Conservation (phyloP, 2,113 vertebrate genomes). For the Phalacrocorax brasilianus region DNA sequence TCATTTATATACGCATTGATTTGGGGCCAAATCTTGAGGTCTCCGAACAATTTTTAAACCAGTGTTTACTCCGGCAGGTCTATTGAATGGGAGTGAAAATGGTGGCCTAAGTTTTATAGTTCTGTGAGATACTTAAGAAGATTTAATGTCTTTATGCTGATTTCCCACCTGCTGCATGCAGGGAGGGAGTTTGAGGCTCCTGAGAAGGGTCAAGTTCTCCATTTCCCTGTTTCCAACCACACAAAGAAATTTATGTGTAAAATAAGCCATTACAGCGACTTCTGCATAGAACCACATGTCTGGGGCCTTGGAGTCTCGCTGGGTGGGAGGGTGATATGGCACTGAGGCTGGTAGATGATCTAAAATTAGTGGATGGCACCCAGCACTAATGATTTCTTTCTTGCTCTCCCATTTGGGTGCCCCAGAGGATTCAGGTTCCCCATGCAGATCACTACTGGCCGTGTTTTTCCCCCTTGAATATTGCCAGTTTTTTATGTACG, state of each 20-base stretch:
- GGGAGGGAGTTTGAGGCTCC: neutral
- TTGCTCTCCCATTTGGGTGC: neutral
- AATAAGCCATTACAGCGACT: neutral
- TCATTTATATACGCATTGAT: neutral
- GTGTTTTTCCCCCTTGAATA: neutral
- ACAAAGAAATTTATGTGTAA: neutral
- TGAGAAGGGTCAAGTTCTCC: neutral
- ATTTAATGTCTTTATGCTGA: neutral
- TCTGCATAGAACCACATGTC: neutral
- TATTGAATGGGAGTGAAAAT: neutral
- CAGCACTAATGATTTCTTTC: neutral
- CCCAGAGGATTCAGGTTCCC: neutral
- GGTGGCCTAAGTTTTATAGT: neutral
- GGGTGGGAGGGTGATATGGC: neutral
- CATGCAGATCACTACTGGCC: neutral
- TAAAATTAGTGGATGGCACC: neutral
- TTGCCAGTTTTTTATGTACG: rapidly evolving
- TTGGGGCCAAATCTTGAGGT: constrained; percentile 25
- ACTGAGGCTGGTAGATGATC: neutral
- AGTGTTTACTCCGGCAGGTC: neutral
- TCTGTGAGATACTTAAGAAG: neutral
- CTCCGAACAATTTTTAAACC: neutral
- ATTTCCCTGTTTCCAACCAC: neutral
- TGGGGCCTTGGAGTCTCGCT: neutral
- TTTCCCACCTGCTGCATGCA: neutral